A percentile compares a stretch with the other conserved stretches of the same genome.
phyloP scores from a whole-genome alignment of 2,797 vertebrate species.

The Syncerus caffer region DNA sequence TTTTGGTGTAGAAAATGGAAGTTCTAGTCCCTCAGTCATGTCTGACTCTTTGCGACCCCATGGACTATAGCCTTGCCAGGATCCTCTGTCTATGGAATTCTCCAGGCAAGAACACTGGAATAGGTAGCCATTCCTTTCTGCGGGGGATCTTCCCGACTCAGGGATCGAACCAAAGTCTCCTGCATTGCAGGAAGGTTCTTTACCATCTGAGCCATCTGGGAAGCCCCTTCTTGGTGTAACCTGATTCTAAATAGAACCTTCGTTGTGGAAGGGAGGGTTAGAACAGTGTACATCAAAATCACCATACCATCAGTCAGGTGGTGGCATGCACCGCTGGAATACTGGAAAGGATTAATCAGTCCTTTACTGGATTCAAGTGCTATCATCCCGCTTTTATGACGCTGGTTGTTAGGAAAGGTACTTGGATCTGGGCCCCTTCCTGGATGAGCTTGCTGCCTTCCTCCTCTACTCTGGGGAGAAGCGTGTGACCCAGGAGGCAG shows the following conservation, averaged over 20 bases:
- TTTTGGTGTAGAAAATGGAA: neutral
- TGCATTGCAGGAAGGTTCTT: neutral
- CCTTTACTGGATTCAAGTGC: neutral
- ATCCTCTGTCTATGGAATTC: neutral
- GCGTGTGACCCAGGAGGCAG: neutral
- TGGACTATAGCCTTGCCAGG: neutral
- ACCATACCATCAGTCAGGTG: neutral
- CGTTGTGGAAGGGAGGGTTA: neutral
- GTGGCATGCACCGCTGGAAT: neutral
- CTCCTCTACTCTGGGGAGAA: neutral
- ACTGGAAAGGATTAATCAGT: neutral
- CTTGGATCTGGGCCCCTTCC: neutral
- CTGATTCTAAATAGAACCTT: neutral
- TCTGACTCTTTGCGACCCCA: neutral
- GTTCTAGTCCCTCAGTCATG: neutral
- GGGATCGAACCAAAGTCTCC: neutral
- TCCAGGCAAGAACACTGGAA: neutral
- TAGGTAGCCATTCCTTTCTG: neutral
- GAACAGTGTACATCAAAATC: neutral
- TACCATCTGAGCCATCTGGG: neutral
- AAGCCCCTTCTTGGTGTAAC: neutral
- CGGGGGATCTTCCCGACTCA: neutral
- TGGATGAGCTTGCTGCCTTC: neutral
- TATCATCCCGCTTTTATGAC: neutral
- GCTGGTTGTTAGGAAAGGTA: neutral